Evolutionary conservation across 2,113 vertebrate genomes (phyloP).

Genomic region (Dromaius novaehollandiae): DNA sequence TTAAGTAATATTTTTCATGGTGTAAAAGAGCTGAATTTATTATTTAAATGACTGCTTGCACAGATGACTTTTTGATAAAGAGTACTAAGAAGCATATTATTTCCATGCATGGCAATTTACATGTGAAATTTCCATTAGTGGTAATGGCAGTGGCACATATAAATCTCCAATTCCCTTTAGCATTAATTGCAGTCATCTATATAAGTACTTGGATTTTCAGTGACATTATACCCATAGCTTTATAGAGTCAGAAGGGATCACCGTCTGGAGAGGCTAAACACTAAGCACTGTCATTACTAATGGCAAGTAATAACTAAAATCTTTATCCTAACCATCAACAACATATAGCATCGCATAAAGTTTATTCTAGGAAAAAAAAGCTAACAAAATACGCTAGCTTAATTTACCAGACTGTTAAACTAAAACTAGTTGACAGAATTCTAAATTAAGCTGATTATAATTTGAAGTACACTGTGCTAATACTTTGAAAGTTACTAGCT

Average conservation of each 20-base stretch:
- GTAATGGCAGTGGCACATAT: conserved; percentile 24
- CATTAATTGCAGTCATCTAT: conserved; percentile 57
- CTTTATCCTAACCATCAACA: background rate
- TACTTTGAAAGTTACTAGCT: background rate
- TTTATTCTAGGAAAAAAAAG: background rate
- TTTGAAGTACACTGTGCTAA: conserved; percentile 9
- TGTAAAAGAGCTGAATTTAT: background rate
- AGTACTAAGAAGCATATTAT: conserved; percentile 43
- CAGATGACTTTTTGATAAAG: conserved; percentile 53
- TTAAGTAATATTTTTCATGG: conserved; percentile 5
- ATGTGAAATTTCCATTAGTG: conserved; percentile 67
- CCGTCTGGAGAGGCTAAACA: conserved; percentile 25
- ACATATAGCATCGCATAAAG: background rate
- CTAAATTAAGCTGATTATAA: conserved; percentile 40
- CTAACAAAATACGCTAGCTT: background rate
- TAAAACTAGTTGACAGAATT: conserved; percentile 41
- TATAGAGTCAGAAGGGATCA: conserved; percentile 44
- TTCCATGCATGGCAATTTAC: conserved; percentile 63
- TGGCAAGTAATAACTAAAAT: conserved; percentile 44
- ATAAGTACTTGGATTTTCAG: conserved; percentile 49
- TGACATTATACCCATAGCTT: conserved; percentile 27
- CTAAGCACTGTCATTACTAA: conserved; percentile 24
- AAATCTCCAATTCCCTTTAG: conserved; percentile 58
- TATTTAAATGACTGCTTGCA: conserved; percentile 37
- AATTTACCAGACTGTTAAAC: conserved; percentile 41